Conservation (phyloP, 2,888 invertebrate species). For the Hesperia comma region DNA sequence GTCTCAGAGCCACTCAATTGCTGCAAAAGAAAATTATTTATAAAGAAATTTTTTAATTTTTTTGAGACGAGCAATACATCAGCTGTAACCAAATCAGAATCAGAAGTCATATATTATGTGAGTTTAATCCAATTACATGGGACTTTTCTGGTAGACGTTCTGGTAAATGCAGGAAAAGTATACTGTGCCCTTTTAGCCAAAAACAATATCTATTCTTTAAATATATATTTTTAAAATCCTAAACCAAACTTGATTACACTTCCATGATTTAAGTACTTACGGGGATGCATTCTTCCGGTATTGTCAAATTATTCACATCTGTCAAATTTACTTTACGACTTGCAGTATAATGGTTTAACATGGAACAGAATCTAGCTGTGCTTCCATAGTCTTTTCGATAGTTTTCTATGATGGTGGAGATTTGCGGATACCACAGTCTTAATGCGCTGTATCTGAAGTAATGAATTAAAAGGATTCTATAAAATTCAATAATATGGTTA, state of each 20-base stretch:
- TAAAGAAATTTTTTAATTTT: no score
- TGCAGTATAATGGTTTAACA: slow-evolving; percentile 55
- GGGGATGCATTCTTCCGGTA: slow-evolving; percentile 51
- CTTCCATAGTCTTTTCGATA: slow-evolving; percentile 51
- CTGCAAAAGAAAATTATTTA: slow-evolving; percentile 46
- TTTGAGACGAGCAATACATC: no score
- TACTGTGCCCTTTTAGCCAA: no score
- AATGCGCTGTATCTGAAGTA: slow-evolving; percentile 58
- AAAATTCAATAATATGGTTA: no score
- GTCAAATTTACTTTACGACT: slow-evolving; percentile 38
- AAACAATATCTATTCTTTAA: no score
- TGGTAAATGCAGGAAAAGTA: no score
- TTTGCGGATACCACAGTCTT: slow-evolving; percentile 62
- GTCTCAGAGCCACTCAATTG: slow-evolving; percentile 57
- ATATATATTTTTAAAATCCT: no score
- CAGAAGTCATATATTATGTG: no score
- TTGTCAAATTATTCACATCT: slow-evolving; percentile 38
- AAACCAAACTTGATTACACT: no score
- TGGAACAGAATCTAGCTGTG: slow-evolving; percentile 54
- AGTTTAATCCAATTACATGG: no score
- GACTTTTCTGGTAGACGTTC: no score
- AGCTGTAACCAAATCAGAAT: no score
- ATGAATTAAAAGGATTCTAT: background rate
- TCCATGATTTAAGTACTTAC: slow-evolving; percentile 47
- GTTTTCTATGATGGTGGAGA: slow-evolving; percentile 62